Conservation (phyloP, 1,140 invertebrate species). For the Copidosoma floridanum region DNA sequence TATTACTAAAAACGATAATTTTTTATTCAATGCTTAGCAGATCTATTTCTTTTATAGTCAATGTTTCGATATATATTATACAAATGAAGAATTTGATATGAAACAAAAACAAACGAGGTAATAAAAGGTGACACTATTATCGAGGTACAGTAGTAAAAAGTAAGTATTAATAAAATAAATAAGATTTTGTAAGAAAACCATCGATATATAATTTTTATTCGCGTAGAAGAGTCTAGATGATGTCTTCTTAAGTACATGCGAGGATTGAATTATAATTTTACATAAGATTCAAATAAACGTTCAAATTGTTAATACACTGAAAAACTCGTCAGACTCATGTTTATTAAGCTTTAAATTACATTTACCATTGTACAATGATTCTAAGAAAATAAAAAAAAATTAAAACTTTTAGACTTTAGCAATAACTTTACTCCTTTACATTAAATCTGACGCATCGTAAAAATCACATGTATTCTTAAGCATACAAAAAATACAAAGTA, state of each 20-base stretch:
- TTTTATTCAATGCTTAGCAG: too few relatives aligned
- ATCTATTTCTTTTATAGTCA: too few relatives aligned
- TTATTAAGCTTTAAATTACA: slow-evolving; percentile 22
- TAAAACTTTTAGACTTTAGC: slow-evolving; percentile 7
- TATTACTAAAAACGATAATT: too few relatives aligned
- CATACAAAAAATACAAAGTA: slow-evolving; percentile 22
- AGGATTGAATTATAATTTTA: background rate
- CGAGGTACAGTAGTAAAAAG: too few relatives aligned
- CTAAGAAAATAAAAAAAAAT: slow-evolving; percentile 22
- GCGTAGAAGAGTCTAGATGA: too few relatives aligned
- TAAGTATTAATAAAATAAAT: too few relatives aligned
- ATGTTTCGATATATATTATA: too few relatives aligned
- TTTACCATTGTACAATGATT: slow-evolving; percentile 13
- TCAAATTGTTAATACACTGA: background rate
- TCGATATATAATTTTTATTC: too few relatives aligned
- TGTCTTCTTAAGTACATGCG: slow-evolving; percentile 10
- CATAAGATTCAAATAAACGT: background rate
- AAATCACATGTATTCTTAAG: slow-evolving; percentile 13
- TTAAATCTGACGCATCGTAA: slow-evolving; percentile 4
- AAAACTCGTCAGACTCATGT: slow-evolving; percentile 8
- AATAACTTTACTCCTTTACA: slow-evolving; percentile 1
- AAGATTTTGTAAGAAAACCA: too few relatives aligned
- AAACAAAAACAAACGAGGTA: too few relatives aligned
- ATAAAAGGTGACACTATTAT: too few relatives aligned
- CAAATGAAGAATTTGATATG: too few relatives aligned